Evolutionary conservation across 2,113 vertebrate species (phyloP).

Genomic region (Empidonax alnorum): DNA sequence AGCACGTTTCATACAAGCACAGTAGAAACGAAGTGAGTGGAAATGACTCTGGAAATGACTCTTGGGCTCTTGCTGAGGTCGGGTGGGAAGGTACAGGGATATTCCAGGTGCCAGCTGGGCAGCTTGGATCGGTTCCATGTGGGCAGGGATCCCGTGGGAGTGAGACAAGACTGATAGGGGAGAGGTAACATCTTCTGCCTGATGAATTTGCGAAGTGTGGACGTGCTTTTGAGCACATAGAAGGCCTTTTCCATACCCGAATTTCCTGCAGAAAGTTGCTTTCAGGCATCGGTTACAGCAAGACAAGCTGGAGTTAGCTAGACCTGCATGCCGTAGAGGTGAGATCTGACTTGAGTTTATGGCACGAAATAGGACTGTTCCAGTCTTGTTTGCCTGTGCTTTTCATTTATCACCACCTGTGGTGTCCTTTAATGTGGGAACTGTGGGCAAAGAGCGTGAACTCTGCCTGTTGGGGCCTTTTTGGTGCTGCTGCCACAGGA

Average conservation of each 20-base stretch:
- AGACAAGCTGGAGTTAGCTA: not conserved
- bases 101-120: not conserved
- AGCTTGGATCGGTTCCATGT: not conserved
- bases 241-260: not conserved
- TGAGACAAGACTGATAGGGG: not conserved
- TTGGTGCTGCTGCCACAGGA: not conserved
- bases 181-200: not conserved
- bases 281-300: not conserved
- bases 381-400: not conserved
- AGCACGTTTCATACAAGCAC: conserved; percentile 99
- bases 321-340: not conserved
- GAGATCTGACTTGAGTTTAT: not conserved
- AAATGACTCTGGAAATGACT: not conserved
- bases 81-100: not conserved
- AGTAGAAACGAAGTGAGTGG: conserved; percentile 89
- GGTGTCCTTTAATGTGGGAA: not conserved
- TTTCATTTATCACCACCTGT: not conserved
- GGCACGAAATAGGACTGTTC: not conserved
- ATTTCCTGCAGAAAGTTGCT: not conserved
- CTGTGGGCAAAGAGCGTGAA: not conserved
- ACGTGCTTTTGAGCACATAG: not conserved
- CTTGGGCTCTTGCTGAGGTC: not conserved
- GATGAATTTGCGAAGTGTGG: not conserved
- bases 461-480: not conserved
- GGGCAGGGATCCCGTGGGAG: not conserved